These are phyloP conservation scores for Tokudaia muenninki DNA, from an alignment of 2,797 vertebrate genomes.

Conservation along the genomic window DNA sequence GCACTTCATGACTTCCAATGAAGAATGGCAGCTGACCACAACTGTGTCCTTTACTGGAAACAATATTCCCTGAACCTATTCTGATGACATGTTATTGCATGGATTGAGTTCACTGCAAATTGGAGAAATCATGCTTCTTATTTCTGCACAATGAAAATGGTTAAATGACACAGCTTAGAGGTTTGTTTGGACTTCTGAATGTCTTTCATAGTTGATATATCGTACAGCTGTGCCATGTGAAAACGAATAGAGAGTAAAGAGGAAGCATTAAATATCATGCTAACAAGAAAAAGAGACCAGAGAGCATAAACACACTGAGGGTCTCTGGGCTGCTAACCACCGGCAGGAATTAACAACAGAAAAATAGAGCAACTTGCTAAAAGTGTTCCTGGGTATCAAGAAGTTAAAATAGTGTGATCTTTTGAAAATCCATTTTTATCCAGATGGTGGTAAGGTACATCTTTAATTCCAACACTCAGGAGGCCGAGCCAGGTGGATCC, in stretches of 20 bases:
- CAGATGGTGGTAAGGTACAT: accelerated
- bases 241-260: not conserved
- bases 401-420: not conserved
- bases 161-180: not conserved
- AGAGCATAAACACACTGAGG: not conserved
- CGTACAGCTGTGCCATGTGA: not conserved
- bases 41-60: not conserved
- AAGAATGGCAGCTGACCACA: not conserved
- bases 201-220: constrained; percentile 30
- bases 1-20: not conserved
- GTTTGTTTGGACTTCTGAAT: constrained; percentile 38
- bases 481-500: not conserved
- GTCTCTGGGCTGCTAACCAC: not conserved
- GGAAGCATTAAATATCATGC: constrained; percentile 11
- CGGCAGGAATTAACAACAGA: not conserved
- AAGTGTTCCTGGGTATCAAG: not conserved
- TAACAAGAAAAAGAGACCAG: not conserved
- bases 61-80: not conserved
- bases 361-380: not conserved
- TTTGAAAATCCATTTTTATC: not conserved
- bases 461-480: not conserved
- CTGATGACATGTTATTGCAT: not conserved
- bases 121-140: constrained; percentile 11
- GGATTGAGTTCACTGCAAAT: not conserved
- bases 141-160: constrained; percentile 2